Evolutionary conservation across 1,140 invertebrate genomes (phyloP).

Genomic region (Drosophila auraria): DNA sequence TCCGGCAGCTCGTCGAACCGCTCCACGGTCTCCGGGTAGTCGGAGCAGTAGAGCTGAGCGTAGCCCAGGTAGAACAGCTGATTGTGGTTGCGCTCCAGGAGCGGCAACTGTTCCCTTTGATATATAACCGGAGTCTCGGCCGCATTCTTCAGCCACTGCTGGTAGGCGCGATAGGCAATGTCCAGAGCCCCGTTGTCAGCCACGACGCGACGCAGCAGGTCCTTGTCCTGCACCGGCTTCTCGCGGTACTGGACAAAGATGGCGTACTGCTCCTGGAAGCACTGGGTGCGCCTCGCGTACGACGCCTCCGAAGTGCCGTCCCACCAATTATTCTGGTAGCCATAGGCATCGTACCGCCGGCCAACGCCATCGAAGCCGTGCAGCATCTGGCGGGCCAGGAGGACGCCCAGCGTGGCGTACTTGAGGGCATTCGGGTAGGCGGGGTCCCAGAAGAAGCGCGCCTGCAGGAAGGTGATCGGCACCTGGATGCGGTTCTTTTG

Average conservation of each 20-base stretch:
- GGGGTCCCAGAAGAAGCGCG: conserved; percentile 92
- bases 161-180: conserved; percentile 95
- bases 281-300: conserved; percentile 94
- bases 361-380: conserved; percentile 98
- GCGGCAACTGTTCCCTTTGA: conserved; percentile 89
- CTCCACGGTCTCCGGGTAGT: conserved; percentile 67
- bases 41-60: conserved; percentile 88
- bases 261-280: conserved; percentile 95
- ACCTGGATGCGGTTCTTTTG: conserved; percentile 99
- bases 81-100: conserved; percentile 91
- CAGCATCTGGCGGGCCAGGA: conserved; percentile 97
- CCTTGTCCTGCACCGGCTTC: conserved; percentile 86
- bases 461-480: conserved; percentile 97
- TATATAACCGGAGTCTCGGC: conserved; percentile 82
- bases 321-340: conserved; percentile 99
- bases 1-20: conserved; percentile 87
- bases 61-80: conserved; percentile 97
- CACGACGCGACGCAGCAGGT: conserved; percentile 92
- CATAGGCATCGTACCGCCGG: conserved; percentile 94
- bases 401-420: conserved; percentile 97
- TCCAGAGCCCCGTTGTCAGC: conserved; percentile 97
- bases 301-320: conserved; percentile 94
- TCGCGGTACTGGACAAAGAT: conserved; percentile 59
- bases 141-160: conserved; percentile 86
- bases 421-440: conserved; percentile 97